phyloP scores from a whole-genome alignment of 2,113 vertebrate species.

The Myocastor coypus region DNA sequence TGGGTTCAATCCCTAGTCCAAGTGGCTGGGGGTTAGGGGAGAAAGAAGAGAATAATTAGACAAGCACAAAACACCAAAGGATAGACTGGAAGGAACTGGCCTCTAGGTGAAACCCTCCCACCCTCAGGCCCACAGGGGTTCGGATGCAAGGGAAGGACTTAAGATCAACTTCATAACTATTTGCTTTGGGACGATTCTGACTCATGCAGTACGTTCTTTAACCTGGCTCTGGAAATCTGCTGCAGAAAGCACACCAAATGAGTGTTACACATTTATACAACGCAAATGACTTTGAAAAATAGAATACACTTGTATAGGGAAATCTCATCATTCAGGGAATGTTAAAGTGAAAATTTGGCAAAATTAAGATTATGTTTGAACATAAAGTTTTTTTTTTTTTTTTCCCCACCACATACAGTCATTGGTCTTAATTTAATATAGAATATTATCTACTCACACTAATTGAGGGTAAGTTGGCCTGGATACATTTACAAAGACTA shows the following conservation, averaged over 20 bases:
- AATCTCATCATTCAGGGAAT: conserved; percentile 24
- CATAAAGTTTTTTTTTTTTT: neutral
- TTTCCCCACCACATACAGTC: neutral
- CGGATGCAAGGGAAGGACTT: neutral
- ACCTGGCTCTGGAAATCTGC: neutral
- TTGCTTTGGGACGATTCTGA: neutral
- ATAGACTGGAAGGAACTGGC: rapidly evolving
- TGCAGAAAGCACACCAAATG: neutral
- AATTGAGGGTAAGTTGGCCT: neutral
- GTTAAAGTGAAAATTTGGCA: neutral
- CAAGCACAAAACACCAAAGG: neutral
- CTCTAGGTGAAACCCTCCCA: neutral
- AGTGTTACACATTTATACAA: neutral
- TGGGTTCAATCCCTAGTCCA: neutral
- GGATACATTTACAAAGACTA: neutral
- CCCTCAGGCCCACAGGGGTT: neutral
- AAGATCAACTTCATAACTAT: neutral
- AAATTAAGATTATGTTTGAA: conserved; percentile 36
- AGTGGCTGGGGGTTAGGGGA: neutral
- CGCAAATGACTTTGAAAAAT: conserved; percentile 33
- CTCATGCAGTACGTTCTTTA: neutral
- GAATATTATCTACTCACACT: conserved; percentile 17
- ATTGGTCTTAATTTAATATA: neutral
- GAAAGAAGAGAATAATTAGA: neutral
- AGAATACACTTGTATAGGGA: neutral